Percentiles rank a stretch among this genome's conserved stretches.
phyloP scores from a whole-genome alignment of 2,113 vertebrate genomes.

The Porphyrio hochstetteri region DNA sequence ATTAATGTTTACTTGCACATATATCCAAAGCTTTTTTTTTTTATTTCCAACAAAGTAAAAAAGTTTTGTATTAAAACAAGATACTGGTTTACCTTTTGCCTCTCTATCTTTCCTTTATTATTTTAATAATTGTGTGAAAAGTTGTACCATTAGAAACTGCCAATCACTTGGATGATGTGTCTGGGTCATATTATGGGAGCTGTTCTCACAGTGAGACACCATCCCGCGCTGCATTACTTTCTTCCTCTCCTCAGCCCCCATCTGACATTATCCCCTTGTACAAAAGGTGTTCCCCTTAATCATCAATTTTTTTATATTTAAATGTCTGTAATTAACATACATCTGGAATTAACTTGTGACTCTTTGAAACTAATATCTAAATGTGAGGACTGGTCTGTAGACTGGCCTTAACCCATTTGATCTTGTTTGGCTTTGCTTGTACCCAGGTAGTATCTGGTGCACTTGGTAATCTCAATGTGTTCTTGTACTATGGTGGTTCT shows the following conservation, averaged over 20 bases:
- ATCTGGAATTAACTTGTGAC: background rate
- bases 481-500: background rate
- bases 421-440: background rate
- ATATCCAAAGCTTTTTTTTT: background rate
- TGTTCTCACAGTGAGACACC: background rate
- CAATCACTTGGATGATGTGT: background rate
- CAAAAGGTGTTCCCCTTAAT: background rate
- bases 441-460: background rate
- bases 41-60: background rate
- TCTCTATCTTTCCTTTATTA: background rate
- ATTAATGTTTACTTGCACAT: background rate
- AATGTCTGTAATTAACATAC: rapidly evolving
- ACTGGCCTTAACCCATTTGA: background rate
- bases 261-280: background rate
- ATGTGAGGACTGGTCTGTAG: background rate
- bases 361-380: background rate
- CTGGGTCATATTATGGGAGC: background rate
- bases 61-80: background rate
- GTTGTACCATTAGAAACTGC: background rate
- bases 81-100: background rate
- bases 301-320: background rate
- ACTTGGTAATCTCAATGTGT: rapidly evolving
- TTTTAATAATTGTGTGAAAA: background rate
- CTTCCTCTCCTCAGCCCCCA: background rate
- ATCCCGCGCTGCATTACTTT: rapidly evolving